Percentiles rank a stretch among this genome's conserved stretches.
phyloP scores from a whole-genome alignment of 2,113 vertebrate species.

The Passer montanus region DNA sequence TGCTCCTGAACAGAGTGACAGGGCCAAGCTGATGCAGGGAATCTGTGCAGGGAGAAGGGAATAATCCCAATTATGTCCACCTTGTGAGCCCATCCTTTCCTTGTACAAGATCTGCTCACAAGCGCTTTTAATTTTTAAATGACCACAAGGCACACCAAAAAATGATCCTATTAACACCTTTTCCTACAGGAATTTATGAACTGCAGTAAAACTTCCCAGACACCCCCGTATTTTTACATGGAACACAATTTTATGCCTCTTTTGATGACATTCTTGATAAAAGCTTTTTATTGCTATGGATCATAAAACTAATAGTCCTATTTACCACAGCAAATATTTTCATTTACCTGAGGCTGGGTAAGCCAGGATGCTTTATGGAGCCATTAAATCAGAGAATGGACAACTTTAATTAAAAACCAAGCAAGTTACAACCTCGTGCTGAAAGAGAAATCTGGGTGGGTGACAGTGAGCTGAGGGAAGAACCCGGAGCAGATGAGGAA shows the following conservation, averaged over 20 bases:
- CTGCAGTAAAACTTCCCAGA: conserved; percentile 31
- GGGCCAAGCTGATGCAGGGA: rapidly evolving
- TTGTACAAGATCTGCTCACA: rapidly evolving
- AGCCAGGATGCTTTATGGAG: conserved; percentile 53
- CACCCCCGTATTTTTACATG: conserved; percentile 9
- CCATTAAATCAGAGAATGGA: conserved; percentile 40
- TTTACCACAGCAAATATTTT: conserved; percentile 74
- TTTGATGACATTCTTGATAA: conserved; percentile 42
- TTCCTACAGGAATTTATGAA: conserved; percentile 3
- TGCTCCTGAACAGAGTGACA: background rate
- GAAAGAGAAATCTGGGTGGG: background rate
- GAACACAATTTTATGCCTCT: conserved; percentile 55
- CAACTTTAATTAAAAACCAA: conserved; percentile 67
- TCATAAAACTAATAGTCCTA: conserved; percentile 69
- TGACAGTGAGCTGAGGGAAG: background rate
- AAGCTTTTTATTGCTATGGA: conserved; percentile 29
- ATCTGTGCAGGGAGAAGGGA: background rate
- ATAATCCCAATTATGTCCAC: background rate
- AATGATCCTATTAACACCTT: background rate
- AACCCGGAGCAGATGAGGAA: background rate
- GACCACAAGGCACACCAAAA: background rate
- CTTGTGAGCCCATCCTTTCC: background rate
- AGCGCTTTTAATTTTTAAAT: background rate
- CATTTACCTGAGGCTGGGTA: conserved; percentile 58
- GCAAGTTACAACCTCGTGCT: background rate